Conservation (phyloP, 2,888 invertebrate species). For the Ophioninae sp. region DNA sequence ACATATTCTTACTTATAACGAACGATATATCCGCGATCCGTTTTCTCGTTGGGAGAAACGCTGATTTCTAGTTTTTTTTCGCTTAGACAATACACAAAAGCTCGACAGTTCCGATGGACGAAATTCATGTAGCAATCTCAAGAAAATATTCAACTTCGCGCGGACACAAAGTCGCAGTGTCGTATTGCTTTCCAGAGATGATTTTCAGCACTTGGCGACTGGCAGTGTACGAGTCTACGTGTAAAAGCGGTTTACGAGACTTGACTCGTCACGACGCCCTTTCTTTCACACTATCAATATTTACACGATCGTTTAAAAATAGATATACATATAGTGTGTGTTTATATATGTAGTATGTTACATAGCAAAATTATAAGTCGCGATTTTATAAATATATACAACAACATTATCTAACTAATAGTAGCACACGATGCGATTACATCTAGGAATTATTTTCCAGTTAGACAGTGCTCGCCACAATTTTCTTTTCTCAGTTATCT, state of each 20-base stretch:
- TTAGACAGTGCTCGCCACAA: constrained; percentile 7
- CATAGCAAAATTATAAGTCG: constrained; percentile 71
- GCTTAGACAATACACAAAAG: constrained; percentile 72
- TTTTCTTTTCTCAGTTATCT: constrained; percentile 3
- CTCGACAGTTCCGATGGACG: constrained; percentile 79
- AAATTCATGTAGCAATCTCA: constrained; percentile 67
- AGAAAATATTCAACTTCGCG: constrained; percentile 35
- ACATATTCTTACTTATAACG: constrained; percentile 68
- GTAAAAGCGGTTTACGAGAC: constrained; percentile 9
- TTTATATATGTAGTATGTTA: constrained; percentile 76
- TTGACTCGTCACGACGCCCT: constrained; percentile 16
- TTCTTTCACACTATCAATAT: constrained; percentile 61
- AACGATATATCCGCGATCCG: constrained; percentile 27
- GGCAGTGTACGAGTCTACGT: constrained; percentile 38
- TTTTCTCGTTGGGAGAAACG: neutral
- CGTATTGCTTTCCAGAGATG: neutral
- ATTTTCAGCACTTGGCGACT: neutral
- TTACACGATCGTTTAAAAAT: constrained; percentile 74
- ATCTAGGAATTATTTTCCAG: constrained; percentile 55
- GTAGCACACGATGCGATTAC: constrained; percentile 64
- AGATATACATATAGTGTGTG: neutral
- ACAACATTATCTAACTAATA: constrained; percentile 69
- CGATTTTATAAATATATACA: constrained; percentile 67
- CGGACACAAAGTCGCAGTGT: constrained; percentile 38
- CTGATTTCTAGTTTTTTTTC: constrained; percentile 26